Conservation (phyloP, 2,113 vertebrate species). For the Melanerpes formicivorus region DNA sequence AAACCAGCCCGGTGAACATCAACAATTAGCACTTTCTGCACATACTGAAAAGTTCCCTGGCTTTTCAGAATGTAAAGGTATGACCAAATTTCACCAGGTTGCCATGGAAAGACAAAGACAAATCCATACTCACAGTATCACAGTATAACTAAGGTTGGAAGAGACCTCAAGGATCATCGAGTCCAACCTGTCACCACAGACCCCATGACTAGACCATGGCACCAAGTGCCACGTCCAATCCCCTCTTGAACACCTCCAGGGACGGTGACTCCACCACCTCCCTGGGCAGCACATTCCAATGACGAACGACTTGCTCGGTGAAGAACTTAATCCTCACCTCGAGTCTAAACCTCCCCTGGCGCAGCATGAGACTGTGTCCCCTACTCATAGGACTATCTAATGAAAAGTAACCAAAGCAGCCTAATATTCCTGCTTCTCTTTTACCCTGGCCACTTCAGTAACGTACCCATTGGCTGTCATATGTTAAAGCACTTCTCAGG, state of each 20-base stretch:
- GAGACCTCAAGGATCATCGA: too few relatives aligned
- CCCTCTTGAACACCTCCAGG: too few relatives aligned
- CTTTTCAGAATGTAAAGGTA: not conserved
- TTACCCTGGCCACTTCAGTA: not conserved
- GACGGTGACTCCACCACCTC: too few relatives aligned
- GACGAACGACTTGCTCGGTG: too few relatives aligned
- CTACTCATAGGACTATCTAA: not conserved
- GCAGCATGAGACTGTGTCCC: too few relatives aligned
- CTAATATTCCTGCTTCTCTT: not conserved
- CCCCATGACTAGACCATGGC: too few relatives aligned
- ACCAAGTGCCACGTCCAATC: too few relatives aligned
- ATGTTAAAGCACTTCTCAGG: not conserved
- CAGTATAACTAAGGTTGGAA: too few relatives aligned
- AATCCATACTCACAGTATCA: not conserved
- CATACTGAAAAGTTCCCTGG: not conserved
- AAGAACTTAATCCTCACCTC: too few relatives aligned
- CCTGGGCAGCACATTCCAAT: too few relatives aligned
- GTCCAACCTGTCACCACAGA: too few relatives aligned
- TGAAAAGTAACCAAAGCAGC: not conserved
- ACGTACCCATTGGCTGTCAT: not conserved
- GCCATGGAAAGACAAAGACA: not conserved
- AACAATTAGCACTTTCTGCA: not conserved
- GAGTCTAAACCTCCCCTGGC: too few relatives aligned
- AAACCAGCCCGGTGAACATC: not conserved
- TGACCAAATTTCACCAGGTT: not conserved